A percentile compares a stretch with the other conserved stretches of the same genome.
Evolutionary conservation across 2,797 vertebrate species (phyloP).

Genomic region (Lutjanus argentimaculatus): DNA sequence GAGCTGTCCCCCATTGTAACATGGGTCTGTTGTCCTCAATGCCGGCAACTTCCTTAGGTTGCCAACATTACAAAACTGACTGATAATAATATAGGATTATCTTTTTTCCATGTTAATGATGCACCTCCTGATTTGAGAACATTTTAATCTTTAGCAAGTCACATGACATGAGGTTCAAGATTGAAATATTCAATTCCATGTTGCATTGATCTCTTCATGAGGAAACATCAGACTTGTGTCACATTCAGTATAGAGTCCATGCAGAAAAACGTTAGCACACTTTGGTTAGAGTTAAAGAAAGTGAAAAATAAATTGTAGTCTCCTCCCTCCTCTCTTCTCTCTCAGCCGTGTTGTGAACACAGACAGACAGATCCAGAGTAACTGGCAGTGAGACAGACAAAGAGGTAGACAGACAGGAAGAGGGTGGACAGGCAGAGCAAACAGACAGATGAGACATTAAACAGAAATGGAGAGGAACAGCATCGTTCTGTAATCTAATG

Average conservation of each 20-base stretch:
- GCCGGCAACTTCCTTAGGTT: not conserved
- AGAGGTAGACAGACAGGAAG: conserved; percentile 28
- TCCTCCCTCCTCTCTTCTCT: not conserved
- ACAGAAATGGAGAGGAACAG: conserved; percentile 61
- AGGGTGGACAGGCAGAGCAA: conserved; percentile 32
- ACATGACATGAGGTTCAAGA: not conserved
- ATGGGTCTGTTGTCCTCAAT: not conserved
- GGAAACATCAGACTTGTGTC: too few species aligned
- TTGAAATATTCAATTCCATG: not conserved
- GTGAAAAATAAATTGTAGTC: not conserved
- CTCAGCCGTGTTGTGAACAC: not conserved
- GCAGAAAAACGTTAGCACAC: not conserved
- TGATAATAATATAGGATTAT: too few species aligned
- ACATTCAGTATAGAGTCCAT: too few species aligned
- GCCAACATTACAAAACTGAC: not conserved
- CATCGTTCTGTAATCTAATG: conserved; percentile 70
- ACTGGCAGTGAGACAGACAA: conserved; percentile 31
- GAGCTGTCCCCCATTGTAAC: too few species aligned
- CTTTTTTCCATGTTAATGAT: not conserved
- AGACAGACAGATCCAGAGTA: conserved; percentile 12
- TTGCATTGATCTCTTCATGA: too few species aligned
- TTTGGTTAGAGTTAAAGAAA: conserved; percentile 2
- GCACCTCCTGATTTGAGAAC: not conserved
- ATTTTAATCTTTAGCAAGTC: not conserved
- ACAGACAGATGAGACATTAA: conserved; percentile 66